phyloP scores from a whole-genome alignment of 2,113 vertebrate genomes.

The Sinosuthora webbiana region DNA sequence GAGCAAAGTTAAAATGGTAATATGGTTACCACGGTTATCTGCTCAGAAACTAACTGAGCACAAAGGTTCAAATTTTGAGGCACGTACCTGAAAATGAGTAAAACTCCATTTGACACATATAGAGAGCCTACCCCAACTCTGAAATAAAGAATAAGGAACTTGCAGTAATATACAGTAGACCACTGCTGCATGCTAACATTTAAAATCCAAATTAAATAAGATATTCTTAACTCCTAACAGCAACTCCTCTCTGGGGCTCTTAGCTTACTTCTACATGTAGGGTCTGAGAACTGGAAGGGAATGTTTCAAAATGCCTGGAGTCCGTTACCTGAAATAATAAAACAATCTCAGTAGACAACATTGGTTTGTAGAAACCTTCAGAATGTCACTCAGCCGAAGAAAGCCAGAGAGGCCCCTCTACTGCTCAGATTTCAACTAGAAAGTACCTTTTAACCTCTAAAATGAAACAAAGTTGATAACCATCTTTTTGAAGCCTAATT shows the following conservation, averaged over 20 bases:
- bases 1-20: not conserved
- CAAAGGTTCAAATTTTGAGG: not conserved
- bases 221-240: not conserved
- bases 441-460: not conserved
- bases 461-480: not conserved
- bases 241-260: not conserved
- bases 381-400: not conserved
- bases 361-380: not conserved
- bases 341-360: not conserved
- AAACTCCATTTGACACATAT: fast-evolving
- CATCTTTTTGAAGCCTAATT: not conserved
- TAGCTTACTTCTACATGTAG: not conserved
- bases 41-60: not conserved
- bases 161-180: not conserved
- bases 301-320: not conserved
- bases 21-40: not conserved
- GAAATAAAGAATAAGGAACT: not conserved
- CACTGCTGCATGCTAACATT: not conserved
- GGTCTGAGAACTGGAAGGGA: not conserved
- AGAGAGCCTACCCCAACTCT: not conserved
- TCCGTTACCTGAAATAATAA: not conserved
- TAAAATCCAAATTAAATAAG: not conserved
- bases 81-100: not conserved
- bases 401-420: not conserved
- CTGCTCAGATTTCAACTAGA: not conserved